These are phyloP conservation scores for Drosophila tanythrix DNA, from an alignment of 2,888 invertebrate genomes.

Conservation along the genomic window DNA sequence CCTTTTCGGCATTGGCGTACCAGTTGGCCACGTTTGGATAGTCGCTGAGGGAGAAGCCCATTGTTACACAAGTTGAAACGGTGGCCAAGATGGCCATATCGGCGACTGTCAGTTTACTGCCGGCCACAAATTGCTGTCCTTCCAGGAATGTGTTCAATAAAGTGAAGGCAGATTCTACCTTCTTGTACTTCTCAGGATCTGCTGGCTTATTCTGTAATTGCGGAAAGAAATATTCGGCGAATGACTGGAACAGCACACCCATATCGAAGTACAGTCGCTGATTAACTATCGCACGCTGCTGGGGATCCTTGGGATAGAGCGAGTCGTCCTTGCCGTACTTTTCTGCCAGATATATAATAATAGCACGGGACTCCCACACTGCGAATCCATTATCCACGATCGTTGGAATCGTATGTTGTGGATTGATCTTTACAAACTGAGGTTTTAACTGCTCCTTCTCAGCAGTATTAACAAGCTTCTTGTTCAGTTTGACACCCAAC, in stretches of 20 bases:
- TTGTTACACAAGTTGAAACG: conserved; percentile 89
- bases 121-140: conserved; percentile 86
- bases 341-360: conserved; percentile 91
- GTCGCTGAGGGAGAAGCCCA: conserved; percentile 88
- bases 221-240: conserved; percentile 89
- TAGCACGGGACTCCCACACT: conserved; percentile 93
- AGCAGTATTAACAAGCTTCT: conserved; percentile 87
- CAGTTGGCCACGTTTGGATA: conserved; percentile 89
- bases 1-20: conserved; percentile 86
- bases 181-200: conserved; percentile 89
- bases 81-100: conserved; percentile 89
- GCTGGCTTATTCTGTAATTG: conserved; percentile 87
- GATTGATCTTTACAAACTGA: conserved; percentile 90
- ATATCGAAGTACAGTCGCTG: conserved; percentile 92
- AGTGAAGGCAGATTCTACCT: conserved; percentile 88
- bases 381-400: conserved; percentile 92
- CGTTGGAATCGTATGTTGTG: conserved; percentile 93
- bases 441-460: conserved; percentile 88
- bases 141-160: conserved; percentile 90
- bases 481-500: conserved; percentile 88
- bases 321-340: conserved; percentile 92
- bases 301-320: conserved; percentile 90
- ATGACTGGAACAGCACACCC: conserved; percentile 89
- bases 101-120: conserved; percentile 88
- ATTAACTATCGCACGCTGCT: conserved; percentile 90